These are phyloP conservation scores for Eurystomus glaucurus DNA, from an alignment of 2,797 vertebrate species.

Conservation along the genomic window DNA sequence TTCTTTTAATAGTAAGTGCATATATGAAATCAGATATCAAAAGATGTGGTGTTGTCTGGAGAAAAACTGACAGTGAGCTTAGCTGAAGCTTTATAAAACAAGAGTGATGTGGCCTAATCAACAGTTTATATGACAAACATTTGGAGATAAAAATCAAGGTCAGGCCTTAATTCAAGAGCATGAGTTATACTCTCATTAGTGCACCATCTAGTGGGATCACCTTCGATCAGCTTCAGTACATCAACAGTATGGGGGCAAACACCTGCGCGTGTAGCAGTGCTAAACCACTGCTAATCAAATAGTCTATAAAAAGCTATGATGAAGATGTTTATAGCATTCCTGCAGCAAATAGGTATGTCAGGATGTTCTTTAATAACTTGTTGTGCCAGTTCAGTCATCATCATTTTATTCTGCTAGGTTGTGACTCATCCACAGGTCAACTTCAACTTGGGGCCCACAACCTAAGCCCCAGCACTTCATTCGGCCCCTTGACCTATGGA, in stretches of 20 bases:
- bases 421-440: no score
- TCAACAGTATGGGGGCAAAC: neutral
- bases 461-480: no score
- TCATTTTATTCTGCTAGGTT: no score
- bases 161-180: neutral
- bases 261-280: accelerated
- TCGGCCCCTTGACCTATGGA: no score
- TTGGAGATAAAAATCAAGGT: neutral
- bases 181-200: neutral
- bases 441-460: no score
- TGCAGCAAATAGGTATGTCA: neutral
- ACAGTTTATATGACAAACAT: neutral
- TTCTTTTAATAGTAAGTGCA: neutral
- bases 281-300: neutral
- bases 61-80: neutral
- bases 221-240: neutral
- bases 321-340: neutral
- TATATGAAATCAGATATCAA: neutral
- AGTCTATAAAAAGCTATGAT: neutral
- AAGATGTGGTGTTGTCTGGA: neutral
- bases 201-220: neutral
- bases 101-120: neutral
- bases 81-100: neutral
- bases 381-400: no score
- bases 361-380: neutral